Percentiles rank a stretch among this genome's conserved stretches.
These are phyloP conservation scores for Andrena trimmerana DNA, from an alignment of 2,888 invertebrate genomes.

Conservation along the genomic window DNA sequence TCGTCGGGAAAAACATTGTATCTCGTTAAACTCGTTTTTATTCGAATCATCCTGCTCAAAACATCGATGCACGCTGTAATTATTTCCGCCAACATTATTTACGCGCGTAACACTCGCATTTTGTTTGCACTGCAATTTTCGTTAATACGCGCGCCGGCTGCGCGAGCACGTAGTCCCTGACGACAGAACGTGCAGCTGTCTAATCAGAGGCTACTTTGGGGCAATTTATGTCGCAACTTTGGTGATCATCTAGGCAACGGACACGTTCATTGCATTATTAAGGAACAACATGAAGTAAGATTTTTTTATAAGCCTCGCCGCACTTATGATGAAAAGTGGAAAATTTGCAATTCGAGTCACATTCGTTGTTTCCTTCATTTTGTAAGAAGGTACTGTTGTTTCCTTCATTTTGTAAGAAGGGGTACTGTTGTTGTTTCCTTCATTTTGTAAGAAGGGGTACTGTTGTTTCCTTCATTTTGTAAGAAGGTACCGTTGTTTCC, in stretches of 20 bases:
- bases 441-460: no score
- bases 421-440: no score
- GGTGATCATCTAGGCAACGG: background rate
- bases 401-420: no score
- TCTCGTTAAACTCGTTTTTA: background rate
- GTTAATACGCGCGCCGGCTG: background rate
- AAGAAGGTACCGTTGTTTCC: no score
- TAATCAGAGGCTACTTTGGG: background rate
- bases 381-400: no score
- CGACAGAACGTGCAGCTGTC: background rate
- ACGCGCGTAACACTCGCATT: background rate
- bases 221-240: background rate
- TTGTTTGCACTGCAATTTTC: background rate
- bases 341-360: no score
- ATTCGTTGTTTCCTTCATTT: no score
- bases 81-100: slow-evolving; percentile 1
- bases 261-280: background rate
- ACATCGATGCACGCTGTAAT: background rate
- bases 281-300: no score
- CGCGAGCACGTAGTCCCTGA: background rate
- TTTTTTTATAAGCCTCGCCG: no score
- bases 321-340: no score
- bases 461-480: no score
- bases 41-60: background rate
- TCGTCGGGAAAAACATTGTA: background rate